phyloP scores from a whole-genome alignment of 2,113 vertebrate genomes.

The Brienomyrus longianalis region DNA sequence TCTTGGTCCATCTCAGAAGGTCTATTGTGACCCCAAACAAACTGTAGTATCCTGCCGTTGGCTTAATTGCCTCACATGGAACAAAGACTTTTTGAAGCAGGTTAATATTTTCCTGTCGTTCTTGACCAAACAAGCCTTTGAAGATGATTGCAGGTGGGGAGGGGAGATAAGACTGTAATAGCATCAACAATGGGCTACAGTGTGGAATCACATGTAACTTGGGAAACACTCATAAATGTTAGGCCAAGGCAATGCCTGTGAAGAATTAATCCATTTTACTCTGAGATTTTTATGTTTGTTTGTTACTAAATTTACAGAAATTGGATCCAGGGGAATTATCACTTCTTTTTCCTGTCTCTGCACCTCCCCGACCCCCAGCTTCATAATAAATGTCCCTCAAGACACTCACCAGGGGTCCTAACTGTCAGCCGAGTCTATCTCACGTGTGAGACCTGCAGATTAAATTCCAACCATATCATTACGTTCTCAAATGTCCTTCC shows the following conservation, averaged over 20 bases:
- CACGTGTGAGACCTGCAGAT: background rate
- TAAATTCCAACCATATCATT: background rate
- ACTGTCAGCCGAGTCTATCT: background rate
- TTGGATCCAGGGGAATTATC: background rate
- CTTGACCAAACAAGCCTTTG: background rate
- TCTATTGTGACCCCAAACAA: background rate
- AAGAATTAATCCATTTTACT: background rate
- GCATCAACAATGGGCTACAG: background rate
- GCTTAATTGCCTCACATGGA: background rate
- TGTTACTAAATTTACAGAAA: background rate
- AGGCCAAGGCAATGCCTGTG: background rate
- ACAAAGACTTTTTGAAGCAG: background rate
- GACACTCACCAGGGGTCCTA: background rate
- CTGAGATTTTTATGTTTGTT: background rate
- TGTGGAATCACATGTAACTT: background rate
- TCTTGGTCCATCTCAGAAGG: background rate
- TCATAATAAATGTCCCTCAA: background rate
- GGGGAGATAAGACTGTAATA: background rate
- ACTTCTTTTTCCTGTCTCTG: too few relatives aligned
- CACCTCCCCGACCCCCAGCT: background rate
- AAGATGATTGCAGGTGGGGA: background rate
- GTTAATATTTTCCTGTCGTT: background rate
- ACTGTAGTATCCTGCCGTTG: background rate
- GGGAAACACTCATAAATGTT: background rate
- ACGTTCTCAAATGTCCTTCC: background rate